Evolutionary conservation across 1,140 invertebrate species (phyloP).

Genomic region (Arion vulgaris): DNA sequence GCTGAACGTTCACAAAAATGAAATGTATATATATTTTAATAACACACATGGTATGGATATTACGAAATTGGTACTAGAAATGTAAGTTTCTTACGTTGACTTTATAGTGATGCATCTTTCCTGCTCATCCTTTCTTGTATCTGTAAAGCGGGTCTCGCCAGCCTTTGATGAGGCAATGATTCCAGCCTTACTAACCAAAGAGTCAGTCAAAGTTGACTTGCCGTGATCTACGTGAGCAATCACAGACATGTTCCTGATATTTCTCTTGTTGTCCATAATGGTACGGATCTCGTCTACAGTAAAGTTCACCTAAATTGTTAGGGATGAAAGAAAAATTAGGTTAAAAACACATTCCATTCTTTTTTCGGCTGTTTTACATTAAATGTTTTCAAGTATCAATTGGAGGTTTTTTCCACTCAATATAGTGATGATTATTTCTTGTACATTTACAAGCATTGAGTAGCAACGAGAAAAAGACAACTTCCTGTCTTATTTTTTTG

Average conservation of each 20-base stretch:
- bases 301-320: constrained; percentile 91
- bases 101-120: constrained; percentile 99
- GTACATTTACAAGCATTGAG: neutral
- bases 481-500: too few relatives aligned
- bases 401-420: neutral
- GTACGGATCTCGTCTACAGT: constrained; percentile 99
- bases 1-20: too few relatives aligned
- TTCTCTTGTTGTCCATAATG: constrained; percentile 99
- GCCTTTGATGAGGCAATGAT: constrained; percentile 99
- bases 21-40: too few relatives aligned
- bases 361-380: too few relatives aligned
- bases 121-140: constrained; percentile 99
- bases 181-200: constrained; percentile 98
- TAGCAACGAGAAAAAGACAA: neutral
- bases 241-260: constrained; percentile 99
- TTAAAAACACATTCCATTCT: neutral
- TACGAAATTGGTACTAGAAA: too few relatives aligned
- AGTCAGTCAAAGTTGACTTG: constrained; percentile 99
- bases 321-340: neutral
- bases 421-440: neutral
- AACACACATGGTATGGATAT: too few relatives aligned
- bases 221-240: constrained; percentile 99
- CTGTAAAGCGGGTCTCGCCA: constrained; percentile 98
- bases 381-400: neutral
- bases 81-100: constrained; percentile 89